Conservation (phyloP, 1,140 invertebrate species). For the Anadara kagoshimensis region DNA sequence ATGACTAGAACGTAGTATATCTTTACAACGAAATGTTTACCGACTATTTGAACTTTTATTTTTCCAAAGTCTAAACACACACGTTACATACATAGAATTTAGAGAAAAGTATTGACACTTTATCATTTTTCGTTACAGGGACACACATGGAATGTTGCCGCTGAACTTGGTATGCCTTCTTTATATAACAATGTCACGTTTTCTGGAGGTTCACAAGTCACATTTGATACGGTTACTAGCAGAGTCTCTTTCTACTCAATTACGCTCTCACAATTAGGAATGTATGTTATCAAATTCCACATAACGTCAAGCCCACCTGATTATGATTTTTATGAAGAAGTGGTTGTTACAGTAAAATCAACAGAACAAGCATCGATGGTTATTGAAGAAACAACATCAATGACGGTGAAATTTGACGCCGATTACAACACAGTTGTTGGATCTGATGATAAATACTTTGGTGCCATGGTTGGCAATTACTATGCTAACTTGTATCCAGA, state of each 20-base stretch:
- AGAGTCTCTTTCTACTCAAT: conserved; percentile 46
- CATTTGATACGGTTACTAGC: conserved; percentile 42
- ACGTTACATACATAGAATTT: too few relatives aligned
- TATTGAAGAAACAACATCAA: conserved; percentile 27
- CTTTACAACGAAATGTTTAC: too few relatives aligned
- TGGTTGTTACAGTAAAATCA: conserved; percentile 35
- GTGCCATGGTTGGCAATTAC: conserved; percentile 31
- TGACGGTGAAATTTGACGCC: conserved; percentile 47
- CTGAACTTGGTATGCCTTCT: conserved; percentile 33
- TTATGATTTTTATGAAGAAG: conserved; percentile 45
- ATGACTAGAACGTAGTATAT: too few relatives aligned
- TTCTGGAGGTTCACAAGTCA: conserved; percentile 16
- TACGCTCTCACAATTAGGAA: conserved; percentile 37
- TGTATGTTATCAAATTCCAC: conserved; percentile 47
- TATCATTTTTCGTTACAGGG: conserved; percentile 41
- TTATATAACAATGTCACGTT: conserved; percentile 41
- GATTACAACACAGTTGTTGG: conserved; percentile 44
- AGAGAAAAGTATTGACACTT: too few relatives aligned
- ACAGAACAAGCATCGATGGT: conserved; percentile 26
- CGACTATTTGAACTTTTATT: too few relatives aligned
- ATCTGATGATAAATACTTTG: conserved; percentile 19
- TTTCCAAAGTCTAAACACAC: too few relatives aligned
- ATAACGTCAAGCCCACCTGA: conserved; percentile 45
- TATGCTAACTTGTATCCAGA: conserved; percentile 17
- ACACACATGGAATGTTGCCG: conserved; percentile 51